Percentiles rank a stretch among this genome's conserved stretches.
These are phyloP conservation scores for Micropoecilia bifurca DNA, from an alignment of 2,797 vertebrate species.

Conservation along the genomic window DNA sequence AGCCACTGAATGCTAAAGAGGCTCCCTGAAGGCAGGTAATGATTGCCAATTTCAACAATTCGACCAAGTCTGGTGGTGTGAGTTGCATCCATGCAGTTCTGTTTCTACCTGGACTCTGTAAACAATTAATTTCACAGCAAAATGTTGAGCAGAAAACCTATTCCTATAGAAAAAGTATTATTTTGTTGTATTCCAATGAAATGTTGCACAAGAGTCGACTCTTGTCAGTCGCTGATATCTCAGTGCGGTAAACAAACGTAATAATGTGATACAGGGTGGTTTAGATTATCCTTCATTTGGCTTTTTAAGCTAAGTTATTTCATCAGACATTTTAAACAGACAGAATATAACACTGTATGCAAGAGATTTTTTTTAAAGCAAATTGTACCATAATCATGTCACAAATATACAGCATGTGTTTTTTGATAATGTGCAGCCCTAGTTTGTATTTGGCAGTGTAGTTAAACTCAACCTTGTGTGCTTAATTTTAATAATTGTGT, in stretches of 20 bases:
- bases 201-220: not conserved
- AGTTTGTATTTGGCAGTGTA: not conserved
- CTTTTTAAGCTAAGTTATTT: not conserved
- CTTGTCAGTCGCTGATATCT: not conserved
- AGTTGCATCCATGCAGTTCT: conserved; percentile 2
- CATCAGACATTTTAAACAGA: not conserved
- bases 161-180: conserved; percentile 1
- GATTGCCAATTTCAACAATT: conserved; percentile 17
- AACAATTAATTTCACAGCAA: not conserved
- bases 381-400: not conserved
- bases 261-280: not conserved
- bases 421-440: not conserved
- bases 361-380: not conserved
- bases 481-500: not conserved
- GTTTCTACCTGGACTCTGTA: not conserved
- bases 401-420: not conserved
- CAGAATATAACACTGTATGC: not conserved
- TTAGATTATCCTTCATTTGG: not conserved
- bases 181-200: not conserved
- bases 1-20: conserved; percentile 27
- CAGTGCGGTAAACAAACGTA: not conserved
- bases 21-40: conserved; percentile 8
- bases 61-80: conserved; percentile 5
- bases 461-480: not conserved
- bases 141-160: not conserved